phyloP scores from a whole-genome alignment of 2,113 vertebrate species.

The Axis porcinus region DNA sequence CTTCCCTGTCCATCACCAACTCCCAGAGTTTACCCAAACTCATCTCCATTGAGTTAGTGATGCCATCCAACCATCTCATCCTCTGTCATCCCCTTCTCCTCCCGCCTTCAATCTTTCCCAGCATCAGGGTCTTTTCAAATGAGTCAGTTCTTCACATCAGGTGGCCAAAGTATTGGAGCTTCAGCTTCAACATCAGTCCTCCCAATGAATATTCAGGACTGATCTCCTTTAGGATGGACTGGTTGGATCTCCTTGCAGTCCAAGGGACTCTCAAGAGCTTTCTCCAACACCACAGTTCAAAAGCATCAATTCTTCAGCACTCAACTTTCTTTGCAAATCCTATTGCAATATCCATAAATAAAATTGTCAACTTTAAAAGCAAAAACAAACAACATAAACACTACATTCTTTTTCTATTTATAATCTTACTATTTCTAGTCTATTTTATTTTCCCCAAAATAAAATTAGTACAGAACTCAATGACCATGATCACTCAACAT shows the following conservation, averaged over 20 bases:
- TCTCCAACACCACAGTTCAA: not conserved
- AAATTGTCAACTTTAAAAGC: slow-evolving; percentile 19
- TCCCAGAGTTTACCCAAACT: not conserved
- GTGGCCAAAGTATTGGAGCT: not conserved
- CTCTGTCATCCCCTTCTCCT: not conserved
- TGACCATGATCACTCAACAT: not conserved
- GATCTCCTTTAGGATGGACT: not conserved
- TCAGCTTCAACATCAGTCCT: not conserved
- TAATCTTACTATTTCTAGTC: not conserved
- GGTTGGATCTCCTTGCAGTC: not conserved
- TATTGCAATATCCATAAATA: slow-evolving; percentile 8
- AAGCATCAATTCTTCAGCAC: not conserved
- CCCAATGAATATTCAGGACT: not conserved
- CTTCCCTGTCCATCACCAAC: not conserved
- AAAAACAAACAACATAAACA: not conserved
- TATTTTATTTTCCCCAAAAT: not conserved
- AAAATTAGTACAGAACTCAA: not conserved
- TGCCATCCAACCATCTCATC: not conserved
- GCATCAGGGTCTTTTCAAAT: not conserved
- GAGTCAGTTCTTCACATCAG: not conserved
- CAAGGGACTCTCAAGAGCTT: not conserved
- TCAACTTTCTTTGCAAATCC: not conserved
- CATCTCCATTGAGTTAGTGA: not conserved
- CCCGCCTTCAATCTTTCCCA: not conserved
- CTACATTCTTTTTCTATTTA: not conserved